Evolutionary conservation across 2,888 invertebrate species (phyloP).

Genomic region (Hydropsyche betteni): DNA sequence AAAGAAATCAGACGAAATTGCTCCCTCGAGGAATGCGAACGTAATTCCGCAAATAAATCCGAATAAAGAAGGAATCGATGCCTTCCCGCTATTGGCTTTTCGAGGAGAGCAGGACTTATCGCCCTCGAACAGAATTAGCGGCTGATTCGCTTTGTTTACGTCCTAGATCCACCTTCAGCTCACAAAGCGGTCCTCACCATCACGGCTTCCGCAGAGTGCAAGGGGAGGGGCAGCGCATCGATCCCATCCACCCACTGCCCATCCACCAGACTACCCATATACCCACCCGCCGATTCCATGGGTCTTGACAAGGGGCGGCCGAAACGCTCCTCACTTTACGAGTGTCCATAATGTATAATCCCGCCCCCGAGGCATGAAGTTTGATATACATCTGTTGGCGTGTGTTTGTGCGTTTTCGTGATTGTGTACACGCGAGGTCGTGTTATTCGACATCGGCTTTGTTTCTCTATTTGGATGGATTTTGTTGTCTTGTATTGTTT

Average conservation of each 20-base stretch:
- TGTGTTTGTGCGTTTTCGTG: background rate
- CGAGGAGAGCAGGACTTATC: conserved; percentile 4
- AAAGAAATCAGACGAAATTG: no score
- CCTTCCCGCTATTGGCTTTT: conserved; percentile 1
- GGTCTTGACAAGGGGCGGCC: conserved; percentile 33
- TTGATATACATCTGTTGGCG: conserved; percentile 21
- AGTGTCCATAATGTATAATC: conserved; percentile 39
- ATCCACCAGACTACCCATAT: no score
- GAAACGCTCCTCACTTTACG: conserved; percentile 33
- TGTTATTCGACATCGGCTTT: no score
- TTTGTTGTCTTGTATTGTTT: no score
- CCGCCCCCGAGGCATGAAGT: conserved; percentile 28
- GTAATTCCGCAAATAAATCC: conserved; percentile 7
- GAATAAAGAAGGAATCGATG: background rate
- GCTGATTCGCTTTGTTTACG: conserved; percentile 35
- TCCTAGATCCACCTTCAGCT: conserved; percentile 3
- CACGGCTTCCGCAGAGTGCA: conserved; percentile 7
- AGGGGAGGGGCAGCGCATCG: conserved; percentile 26
- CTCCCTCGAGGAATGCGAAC: no score
- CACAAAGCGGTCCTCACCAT: background rate
- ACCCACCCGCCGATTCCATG: no score
- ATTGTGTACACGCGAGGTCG: conserved; percentile 2
- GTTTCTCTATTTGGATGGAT: no score
- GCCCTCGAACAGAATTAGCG: conserved; percentile 10
- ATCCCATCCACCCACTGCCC: conserved; percentile 1